Conservation (phyloP, 2,113 vertebrate species). For the Heliornis fulica region DNA sequence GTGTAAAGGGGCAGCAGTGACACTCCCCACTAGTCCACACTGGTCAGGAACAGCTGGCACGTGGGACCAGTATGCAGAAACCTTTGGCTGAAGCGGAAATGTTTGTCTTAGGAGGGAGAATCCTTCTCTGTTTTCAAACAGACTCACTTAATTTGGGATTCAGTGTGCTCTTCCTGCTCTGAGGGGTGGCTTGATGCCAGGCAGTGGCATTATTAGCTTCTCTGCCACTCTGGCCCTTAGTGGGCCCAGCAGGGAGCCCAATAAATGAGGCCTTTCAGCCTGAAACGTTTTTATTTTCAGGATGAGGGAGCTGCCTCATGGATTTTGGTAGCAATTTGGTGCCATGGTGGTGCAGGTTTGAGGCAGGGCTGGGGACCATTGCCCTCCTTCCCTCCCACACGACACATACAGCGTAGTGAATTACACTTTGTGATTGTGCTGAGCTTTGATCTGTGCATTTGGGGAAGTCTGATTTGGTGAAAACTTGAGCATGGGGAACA, state of each 20-base stretch:
- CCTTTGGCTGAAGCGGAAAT: neutral
- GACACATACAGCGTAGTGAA: neutral
- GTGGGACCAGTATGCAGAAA: neutral
- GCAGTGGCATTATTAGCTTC: neutral
- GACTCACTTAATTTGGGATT: neutral
- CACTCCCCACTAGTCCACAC: neutral
- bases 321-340: neutral
- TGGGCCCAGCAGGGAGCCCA: neutral
- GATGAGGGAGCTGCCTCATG: neutral
- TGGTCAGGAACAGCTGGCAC: neutral
- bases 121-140: neutral
- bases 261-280: neutral
- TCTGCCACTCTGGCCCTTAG: neutral
- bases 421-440: neutral
- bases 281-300: neutral
- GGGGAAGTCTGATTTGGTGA: neutral
- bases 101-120: neutral
- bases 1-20: neutral
- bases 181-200: neutral
- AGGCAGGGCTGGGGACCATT: neutral
- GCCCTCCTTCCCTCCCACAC: neutral
- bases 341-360: neutral
- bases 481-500: neutral
- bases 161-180: neutral
- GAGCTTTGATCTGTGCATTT: neutral